Conservation (phyloP, 2,888 invertebrate genomes). For the Drosophila ustulata region DNA sequence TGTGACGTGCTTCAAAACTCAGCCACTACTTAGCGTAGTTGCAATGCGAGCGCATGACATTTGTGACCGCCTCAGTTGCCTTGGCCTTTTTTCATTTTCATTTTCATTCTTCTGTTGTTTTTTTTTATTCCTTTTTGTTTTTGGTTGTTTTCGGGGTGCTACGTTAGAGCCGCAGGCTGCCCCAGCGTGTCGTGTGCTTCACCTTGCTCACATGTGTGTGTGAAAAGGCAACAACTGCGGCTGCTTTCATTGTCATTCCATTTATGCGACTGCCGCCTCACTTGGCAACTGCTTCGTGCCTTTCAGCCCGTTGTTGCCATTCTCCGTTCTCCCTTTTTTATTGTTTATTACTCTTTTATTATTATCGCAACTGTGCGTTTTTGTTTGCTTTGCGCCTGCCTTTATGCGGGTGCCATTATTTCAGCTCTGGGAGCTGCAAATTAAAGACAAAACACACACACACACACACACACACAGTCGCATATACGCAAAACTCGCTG, state of each 20-base stretch:
- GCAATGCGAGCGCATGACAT: conserved; percentile 67
- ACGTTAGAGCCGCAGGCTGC: conserved; percentile 1
- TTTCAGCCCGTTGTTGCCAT: conserved; percentile 7
- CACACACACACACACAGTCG: conserved; percentile 19
- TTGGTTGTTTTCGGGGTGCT: background rate
- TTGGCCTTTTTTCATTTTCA: conserved; percentile 43
- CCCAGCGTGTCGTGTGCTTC: conserved; percentile 14
- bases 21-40: conserved; percentile 53
- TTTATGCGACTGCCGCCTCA: conserved; percentile 41
- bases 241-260: conserved; percentile 51
- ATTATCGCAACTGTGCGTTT: conserved; percentile 60
- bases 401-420: conserved; percentile 54
- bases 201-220: conserved; percentile 47
- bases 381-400: conserved; percentile 24
- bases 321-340: conserved; percentile 34
- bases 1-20: conserved; percentile 65
- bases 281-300: conserved; percentile 46
- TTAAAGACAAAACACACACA: conserved; percentile 43
- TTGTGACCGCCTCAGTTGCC: conserved; percentile 51
- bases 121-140: background rate
- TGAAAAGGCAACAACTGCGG: conserved; percentile 41
- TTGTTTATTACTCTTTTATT: conserved; percentile 75
- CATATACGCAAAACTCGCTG: conserved; percentile 18
- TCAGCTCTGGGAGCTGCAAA: conserved; percentile 41
- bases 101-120: background rate